Evolutionary conservation across 1,140 invertebrate species (phyloP), one percentile per base, ranked within the genome.

Genomic region (Bicyclus anynana): DNA sequence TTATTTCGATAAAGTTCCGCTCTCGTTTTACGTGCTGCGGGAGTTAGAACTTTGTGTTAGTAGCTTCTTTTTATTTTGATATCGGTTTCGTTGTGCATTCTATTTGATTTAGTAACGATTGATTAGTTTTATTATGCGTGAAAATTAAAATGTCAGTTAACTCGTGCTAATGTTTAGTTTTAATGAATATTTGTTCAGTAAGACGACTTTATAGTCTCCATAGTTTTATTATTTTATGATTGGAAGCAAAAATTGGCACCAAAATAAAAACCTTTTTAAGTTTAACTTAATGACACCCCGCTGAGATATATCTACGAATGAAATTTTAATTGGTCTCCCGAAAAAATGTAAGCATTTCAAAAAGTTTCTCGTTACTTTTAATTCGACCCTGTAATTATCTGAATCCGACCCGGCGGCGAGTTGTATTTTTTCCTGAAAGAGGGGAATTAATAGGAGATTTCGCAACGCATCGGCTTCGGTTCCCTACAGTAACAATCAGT

Each of bases 51-150:
- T 74, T 72, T 79, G 71, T 80, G 56, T 59, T 42, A 59, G 27
- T 62, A 46, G 58, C 64, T 62, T 57, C 65, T 76, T 67, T 65
- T 68, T 61, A 65, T 65, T 60, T 54, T 49, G 59, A 37, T 64
- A 72, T 73, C 53, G 60, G 62, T 72, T 74, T 67, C 66, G 58
- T 54, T 67, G 65, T 62, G 64, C 67, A 69, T 69, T 67, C 68
- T 17, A 40, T 40, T 40, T 40, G 16, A 69, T 75, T 74, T 75
- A 73, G 65, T 66, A 67, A 66, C 68, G 66, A 67, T 62, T 69
- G 76, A 83, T 86, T 81, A 78, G 72, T 74, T 84, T 86, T 76
- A 81, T 67, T 72, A 72, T 66, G 67, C 76, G 68, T 80, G 67
- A 72, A 80, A 83, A 80, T 78, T 72, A 67, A 69, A 73, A 69